Conservation (phyloP, 2,797 vertebrate species). For the Platalea minor region DNA sequence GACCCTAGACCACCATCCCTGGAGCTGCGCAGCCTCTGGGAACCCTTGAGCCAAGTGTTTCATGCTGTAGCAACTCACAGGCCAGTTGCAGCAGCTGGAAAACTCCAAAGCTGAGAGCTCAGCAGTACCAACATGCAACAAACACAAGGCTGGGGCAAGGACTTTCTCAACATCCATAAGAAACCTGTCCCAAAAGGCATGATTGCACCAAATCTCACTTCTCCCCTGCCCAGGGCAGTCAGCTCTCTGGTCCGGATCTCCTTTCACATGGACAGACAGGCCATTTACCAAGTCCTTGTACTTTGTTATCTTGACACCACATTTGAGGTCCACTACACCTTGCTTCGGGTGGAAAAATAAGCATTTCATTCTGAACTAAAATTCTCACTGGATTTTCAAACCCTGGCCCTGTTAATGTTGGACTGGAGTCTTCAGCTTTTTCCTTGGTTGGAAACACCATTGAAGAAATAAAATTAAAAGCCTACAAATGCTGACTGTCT, state of each 20-base stretch:
- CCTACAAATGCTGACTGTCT: background rate
- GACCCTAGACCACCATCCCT: background rate
- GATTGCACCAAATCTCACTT: background rate
- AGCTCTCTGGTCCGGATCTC: background rate
- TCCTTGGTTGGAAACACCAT: background rate
- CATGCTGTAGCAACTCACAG: background rate
- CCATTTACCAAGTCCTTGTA: background rate
- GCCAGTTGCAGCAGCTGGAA: background rate
- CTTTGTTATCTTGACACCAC: background rate
- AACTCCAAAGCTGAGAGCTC: background rate
- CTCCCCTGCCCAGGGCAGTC: background rate
- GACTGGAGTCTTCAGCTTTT: background rate
- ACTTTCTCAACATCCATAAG: background rate
- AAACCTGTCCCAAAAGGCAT: background rate
- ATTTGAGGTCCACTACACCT: background rate
- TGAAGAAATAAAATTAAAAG: background rate
- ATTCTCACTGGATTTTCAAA: background rate
- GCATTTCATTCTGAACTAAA: background rate
- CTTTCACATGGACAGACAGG: background rate
- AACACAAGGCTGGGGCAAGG: background rate
- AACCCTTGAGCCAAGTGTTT: background rate
- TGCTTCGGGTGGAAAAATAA: background rate
- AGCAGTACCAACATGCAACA: background rate
- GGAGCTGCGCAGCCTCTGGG: background rate
- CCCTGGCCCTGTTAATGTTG: background rate